phyloP scores from a whole-genome alignment of 2,113 vertebrate species.

The Agapornis roseicollis region DNA sequence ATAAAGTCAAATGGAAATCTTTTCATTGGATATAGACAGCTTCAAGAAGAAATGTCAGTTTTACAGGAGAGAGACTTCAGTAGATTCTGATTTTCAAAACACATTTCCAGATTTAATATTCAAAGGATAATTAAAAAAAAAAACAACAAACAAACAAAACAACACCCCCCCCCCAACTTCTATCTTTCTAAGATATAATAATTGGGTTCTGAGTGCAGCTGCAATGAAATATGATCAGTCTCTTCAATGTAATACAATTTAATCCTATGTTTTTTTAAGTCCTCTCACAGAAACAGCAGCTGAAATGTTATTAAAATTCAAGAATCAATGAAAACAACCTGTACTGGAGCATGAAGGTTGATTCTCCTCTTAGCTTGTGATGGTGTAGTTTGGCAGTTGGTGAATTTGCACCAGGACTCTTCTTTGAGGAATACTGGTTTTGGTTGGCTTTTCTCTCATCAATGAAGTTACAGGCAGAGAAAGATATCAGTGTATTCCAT shows the following conservation, averaged over 20 bases:
- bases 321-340: background rate
- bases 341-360: background rate
- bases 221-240: background rate
- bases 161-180: background rate
- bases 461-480: background rate
- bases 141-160: background rate
- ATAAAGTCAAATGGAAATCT: background rate
- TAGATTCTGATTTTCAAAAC: conserved; percentile 27
- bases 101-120: background rate
- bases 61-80: background rate
- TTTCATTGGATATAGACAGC: background rate
- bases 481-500: background rate
- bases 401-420: background rate
- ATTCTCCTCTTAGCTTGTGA: background rate
- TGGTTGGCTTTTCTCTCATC: background rate
- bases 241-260: background rate
- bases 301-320: conserved; percentile 34
- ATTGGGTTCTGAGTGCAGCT: background rate
- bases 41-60: background rate
- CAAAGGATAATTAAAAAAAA: background rate
- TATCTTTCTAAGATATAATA: background rate
- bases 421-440: background rate
- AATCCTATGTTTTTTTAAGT: conserved; percentile 2
- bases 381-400: background rate
- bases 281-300: background rate